Conservation (phyloP, 1,140 invertebrate genomes). For the Goniozus legneri region DNA sequence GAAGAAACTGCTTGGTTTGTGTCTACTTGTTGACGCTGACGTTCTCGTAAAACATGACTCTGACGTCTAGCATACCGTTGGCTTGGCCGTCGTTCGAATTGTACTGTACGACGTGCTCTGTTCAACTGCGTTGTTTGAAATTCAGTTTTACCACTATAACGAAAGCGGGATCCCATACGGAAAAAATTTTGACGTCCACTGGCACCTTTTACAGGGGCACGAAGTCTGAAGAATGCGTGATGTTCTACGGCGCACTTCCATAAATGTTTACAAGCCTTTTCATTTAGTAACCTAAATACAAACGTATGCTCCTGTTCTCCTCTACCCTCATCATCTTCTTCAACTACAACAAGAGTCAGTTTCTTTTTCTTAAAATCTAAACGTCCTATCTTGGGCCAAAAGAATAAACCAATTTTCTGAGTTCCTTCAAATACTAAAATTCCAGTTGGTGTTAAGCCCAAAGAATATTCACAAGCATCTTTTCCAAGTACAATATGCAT, state of each 20-base stretch:
- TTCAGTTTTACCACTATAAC: conserved; percentile 92
- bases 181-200: conserved; percentile 93
- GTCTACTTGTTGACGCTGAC: conserved; percentile 65
- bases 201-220: conserved; percentile 84
- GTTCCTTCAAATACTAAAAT: conserved; percentile 94
- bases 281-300: conserved; percentile 76
- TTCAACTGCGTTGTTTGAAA: conserved; percentile 92
- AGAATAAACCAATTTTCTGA: conserved; percentile 97
- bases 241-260: conserved; percentile 99
- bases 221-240: conserved; percentile 95
- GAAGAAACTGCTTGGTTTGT: conserved; percentile 36
- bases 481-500: conserved; percentile 93
- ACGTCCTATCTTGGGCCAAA: conserved; percentile 95
- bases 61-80: conserved; percentile 91
- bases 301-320: conserved; percentile 90
- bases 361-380: conserved; percentile 96
- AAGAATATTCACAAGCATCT: conserved; percentile 91
- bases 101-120: conserved; percentile 82
- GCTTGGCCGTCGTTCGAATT: conserved; percentile 93
- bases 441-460: conserved; percentile 96
- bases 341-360: conserved; percentile 89
- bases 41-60: conserved; percentile 75
- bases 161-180: conserved; percentile 92
- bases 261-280: conserved; percentile 97
- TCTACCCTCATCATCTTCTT: conserved; percentile 91